phyloP scores from a whole-genome alignment of 2,888 invertebrate genomes.

The Petrolisthes manimaculis region DNA sequence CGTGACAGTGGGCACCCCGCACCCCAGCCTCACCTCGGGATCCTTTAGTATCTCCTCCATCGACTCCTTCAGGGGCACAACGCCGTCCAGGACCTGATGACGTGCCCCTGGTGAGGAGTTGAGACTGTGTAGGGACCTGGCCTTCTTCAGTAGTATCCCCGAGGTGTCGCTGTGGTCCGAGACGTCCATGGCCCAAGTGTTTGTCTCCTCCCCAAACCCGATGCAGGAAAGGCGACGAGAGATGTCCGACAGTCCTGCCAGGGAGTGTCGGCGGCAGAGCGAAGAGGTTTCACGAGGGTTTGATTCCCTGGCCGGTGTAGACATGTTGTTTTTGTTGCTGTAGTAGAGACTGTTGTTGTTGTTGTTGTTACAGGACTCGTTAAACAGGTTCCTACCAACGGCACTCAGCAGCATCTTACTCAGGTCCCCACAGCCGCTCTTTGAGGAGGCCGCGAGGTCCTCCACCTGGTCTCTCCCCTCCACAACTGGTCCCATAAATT shows the following conservation, averaged over 20 bases:
- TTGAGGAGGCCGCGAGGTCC: neutral
- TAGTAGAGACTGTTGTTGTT: neutral
- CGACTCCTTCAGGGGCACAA: conserved; percentile 46
- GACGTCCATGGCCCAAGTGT: conserved; percentile 35
- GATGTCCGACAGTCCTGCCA: conserved; percentile 53
- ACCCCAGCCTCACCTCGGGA: conserved; percentile 13
- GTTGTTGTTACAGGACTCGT: conserved; percentile 17
- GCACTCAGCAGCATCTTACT: conserved; percentile 51
- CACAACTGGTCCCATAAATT: neutral
- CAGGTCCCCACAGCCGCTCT: conserved; percentile 26
- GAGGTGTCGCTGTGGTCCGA: conserved; percentile 30
- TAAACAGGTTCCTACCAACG: conserved; percentile 56
- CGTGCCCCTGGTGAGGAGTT: neutral
- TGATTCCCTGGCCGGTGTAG: neutral
- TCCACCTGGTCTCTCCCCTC: neutral
- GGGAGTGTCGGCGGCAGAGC: conserved; percentile 57
- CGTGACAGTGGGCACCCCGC: conserved; percentile 13
- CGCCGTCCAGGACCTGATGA: neutral
- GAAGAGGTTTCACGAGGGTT: neutral
- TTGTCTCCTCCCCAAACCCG: conserved; percentile 30
- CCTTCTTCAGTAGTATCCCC: conserved; percentile 19
- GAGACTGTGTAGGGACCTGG: conserved; percentile 40
- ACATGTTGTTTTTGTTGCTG: neutral
- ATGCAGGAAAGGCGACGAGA: conserved; percentile 44
- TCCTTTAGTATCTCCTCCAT: conserved; percentile 49